Conservation (phyloP, 2,113 vertebrate genomes). For the Nycticorax nycticorax region DNA sequence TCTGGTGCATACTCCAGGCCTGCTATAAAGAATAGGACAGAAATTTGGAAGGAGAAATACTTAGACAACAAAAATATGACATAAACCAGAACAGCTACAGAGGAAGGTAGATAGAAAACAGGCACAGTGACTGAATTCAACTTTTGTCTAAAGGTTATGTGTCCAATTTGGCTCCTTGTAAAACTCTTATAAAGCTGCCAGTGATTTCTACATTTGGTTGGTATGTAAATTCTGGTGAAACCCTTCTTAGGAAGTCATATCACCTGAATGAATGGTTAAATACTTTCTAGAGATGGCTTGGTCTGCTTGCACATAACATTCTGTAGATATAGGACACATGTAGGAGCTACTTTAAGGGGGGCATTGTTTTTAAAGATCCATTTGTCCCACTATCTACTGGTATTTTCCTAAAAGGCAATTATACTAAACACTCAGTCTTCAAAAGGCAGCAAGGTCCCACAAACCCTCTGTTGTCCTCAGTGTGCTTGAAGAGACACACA, state of each 20-base stretch:
- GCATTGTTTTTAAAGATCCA: not conserved
- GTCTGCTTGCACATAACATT: not conserved
- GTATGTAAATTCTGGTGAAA: not conserved
- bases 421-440: not conserved
- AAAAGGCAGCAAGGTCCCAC: not conserved
- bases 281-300: not conserved
- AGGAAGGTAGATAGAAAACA: not conserved
- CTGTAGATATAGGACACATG: not conserved
- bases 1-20: not conserved
- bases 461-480: not conserved
- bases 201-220: not conserved
- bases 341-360: not conserved
- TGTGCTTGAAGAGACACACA: not conserved
- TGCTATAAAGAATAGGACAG: not conserved
- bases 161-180: not conserved
- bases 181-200: not conserved
- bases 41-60: not conserved
- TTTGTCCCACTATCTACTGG: not conserved
- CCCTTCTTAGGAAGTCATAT: not conserved
- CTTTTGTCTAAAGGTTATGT: not conserved
- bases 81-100: not conserved
- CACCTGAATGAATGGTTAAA: not conserved
- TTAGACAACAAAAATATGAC: not conserved
- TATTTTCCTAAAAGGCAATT: not conserved
- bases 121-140: not conserved